Conservation (phyloP, 2,113 vertebrate species). For the Ptilonorhynchus violaceus region DNA sequence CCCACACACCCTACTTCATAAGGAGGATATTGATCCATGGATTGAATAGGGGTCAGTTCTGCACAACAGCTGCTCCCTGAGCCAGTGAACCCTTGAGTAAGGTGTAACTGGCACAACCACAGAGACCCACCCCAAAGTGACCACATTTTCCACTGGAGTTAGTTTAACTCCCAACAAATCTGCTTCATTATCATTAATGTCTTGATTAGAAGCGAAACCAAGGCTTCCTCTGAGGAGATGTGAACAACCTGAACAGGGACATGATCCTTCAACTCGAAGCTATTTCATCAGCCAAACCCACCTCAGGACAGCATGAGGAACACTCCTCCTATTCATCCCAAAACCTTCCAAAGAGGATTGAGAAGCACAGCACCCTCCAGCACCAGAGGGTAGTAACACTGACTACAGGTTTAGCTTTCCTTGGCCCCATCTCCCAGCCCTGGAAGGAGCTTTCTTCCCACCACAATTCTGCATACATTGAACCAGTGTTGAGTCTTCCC, state of each 20-base stretch:
- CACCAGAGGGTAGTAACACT: fast-evolving
- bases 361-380: background rate
- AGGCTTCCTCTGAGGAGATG: background rate
- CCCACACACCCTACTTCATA: background rate
- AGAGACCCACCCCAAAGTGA: background rate
- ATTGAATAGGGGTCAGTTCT: background rate
- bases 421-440: background rate
- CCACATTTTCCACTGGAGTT: background rate
- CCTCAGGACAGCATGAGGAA: background rate
- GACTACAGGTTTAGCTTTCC: background rate
- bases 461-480: background rate
- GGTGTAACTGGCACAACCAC: background rate
- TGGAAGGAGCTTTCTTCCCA: background rate
- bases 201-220: background rate
- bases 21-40: fast-evolving
- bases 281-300: background rate
- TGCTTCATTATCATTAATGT: background rate
- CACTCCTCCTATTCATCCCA: fast-evolving
- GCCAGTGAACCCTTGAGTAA: background rate
- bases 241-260: background rate
- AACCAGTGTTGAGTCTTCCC: background rate
- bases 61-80: background rate
- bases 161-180: background rate
- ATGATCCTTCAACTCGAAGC: background rate
- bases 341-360: background rate